These are phyloP conservation scores for Zaprionus africanus DNA, from an alignment of 1,140 invertebrate genomes.

Conservation along the genomic window DNA sequence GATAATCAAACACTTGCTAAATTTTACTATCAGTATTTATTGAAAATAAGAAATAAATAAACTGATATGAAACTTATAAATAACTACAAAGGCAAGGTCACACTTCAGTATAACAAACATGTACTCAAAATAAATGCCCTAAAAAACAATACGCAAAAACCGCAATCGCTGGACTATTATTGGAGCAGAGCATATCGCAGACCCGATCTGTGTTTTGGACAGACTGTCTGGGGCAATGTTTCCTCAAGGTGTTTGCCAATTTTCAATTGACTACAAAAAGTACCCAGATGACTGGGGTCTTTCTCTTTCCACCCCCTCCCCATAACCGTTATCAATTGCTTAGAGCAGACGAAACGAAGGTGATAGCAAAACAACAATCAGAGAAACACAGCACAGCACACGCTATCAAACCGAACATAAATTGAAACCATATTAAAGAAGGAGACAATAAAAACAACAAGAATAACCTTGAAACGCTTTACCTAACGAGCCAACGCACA, in stretches of 20 bases:
- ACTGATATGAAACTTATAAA: slow-evolving; percentile 13
- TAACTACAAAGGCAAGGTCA: slow-evolving; percentile 33
- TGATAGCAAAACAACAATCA: slow-evolving; percentile 68
- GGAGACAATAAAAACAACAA: slow-evolving; percentile 24
- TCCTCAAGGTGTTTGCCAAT: slow-evolving; percentile 18
- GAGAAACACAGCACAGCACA: slow-evolving; percentile 25
- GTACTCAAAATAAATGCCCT: slow-evolving; percentile 12
- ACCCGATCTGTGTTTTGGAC: slow-evolving; percentile 10
- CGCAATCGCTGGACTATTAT: slow-evolving; percentile 9
- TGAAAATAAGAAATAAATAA: neutral
- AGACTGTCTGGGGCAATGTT: slow-evolving; percentile 17
- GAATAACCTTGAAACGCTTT: slow-evolving; percentile 54
- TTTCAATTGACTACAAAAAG: slow-evolving; percentile 22
- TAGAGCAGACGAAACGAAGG: slow-evolving; percentile 38
- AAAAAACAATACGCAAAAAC: slow-evolving; percentile 3
- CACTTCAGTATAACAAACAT: neutral
- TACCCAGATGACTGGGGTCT: neutral
- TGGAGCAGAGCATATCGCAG: slow-evolving; percentile 7
- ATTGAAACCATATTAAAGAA: slow-evolving; percentile 22
- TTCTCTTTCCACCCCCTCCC: neutral
- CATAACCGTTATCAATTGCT: slow-evolving; percentile 10
- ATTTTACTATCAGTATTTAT: neutral
- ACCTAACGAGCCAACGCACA: slow-evolving; percentile 12
- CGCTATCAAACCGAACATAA: slow-evolving; percentile 35
- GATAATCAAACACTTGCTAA: neutral